A percentile compares a stretch with the other conserved stretches of the same genome.
Conservation (phyloP, 2,888 invertebrate species). For the Clusia tigrina region DNA sequence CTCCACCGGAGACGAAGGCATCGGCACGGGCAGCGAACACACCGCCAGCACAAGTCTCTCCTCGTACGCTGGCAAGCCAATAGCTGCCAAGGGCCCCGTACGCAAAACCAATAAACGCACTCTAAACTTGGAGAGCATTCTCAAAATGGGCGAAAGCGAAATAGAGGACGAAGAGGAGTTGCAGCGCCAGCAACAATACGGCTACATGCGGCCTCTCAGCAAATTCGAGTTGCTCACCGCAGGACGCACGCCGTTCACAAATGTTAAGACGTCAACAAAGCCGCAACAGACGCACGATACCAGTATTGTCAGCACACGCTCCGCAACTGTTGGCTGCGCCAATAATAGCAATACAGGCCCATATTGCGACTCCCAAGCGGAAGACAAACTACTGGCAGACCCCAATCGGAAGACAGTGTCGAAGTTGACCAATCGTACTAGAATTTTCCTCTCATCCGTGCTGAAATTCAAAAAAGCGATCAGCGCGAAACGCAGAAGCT, state of each 20-base stretch:
- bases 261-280: constrained; percentile 48
- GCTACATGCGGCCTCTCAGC: constrained; percentile 34
- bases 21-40: constrained; percentile 34
- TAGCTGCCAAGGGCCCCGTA: constrained; percentile 39
- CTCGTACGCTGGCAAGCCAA: constrained; percentile 2
- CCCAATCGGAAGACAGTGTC: constrained; percentile 57
- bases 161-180: constrained; percentile 62
- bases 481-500: constrained; percentile 58
- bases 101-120: constrained; percentile 55
- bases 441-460: constrained; percentile 60
- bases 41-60: constrained; percentile 39
- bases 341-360: constrained; percentile 16
- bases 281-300: constrained; percentile 48
- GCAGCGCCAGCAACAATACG: constrained; percentile 33
- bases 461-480: constrained; percentile 60
- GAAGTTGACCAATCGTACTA: constrained; percentile 60
- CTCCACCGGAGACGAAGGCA: constrained; percentile 34
- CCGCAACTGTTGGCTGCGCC: constrained; percentile 17
- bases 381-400: constrained; percentile 35
- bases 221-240: constrained; percentile 53
- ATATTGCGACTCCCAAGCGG: constrained; percentile 27
- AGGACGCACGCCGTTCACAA: constrained; percentile 39
- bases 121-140: constrained; percentile 59
- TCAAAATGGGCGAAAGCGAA: constrained; percentile 65
- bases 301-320: constrained; percentile 34